Percentiles rank a stretch among this genome's conserved stretches.
Evolutionary conservation across 30 jellyfish, hydroid and myxozoan genomes (phyloP).

Genomic region (Sanderia malayensis): DNA sequence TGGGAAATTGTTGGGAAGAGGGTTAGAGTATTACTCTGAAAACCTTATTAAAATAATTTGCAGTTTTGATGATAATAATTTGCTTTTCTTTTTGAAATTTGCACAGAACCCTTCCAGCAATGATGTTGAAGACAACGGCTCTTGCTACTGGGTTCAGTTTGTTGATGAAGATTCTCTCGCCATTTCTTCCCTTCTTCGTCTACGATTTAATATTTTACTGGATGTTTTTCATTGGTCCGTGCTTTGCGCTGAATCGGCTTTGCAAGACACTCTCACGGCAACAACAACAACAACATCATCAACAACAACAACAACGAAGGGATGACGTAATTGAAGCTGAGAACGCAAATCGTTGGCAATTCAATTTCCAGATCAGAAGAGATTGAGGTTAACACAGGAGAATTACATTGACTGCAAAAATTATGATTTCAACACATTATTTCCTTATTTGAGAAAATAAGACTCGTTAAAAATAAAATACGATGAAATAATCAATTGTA

Average conservation of each 20-base stretch:
- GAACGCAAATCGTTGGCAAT: conserved; percentile 25
- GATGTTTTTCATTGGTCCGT: conserved; percentile 93
- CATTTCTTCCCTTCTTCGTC: conserved; percentile 84
- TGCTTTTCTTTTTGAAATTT: background rate
- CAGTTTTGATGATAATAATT: too few species aligned
- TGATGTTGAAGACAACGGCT: conserved; percentile 41
- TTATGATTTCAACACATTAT: too few species aligned
- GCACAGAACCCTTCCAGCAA: conserved; percentile 60
- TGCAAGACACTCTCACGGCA: conserved; percentile 21
- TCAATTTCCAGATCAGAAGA: conserved; percentile 36
- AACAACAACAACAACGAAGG: background rate
- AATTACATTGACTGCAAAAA: too few species aligned
- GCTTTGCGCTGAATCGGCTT: conserved; percentile 75
- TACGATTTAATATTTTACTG: conserved; percentile 86
- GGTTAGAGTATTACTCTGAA: too few species aligned
- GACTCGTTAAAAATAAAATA: too few species aligned
- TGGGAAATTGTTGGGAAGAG: too few species aligned
- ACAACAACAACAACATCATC: conserved; percentile 5
- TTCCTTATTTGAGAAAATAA: too few species aligned
- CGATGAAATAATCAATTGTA: too few species aligned
- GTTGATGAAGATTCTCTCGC: conserved; percentile 61
- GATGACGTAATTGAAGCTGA: background rate
- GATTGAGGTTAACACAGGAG: background rate
- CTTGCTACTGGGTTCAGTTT: conserved; percentile 54
- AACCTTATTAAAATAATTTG: too few species aligned